Evolutionary conservation across 2,888 invertebrate genomes (phyloP).

Genomic region (Drosophila histrio): DNA sequence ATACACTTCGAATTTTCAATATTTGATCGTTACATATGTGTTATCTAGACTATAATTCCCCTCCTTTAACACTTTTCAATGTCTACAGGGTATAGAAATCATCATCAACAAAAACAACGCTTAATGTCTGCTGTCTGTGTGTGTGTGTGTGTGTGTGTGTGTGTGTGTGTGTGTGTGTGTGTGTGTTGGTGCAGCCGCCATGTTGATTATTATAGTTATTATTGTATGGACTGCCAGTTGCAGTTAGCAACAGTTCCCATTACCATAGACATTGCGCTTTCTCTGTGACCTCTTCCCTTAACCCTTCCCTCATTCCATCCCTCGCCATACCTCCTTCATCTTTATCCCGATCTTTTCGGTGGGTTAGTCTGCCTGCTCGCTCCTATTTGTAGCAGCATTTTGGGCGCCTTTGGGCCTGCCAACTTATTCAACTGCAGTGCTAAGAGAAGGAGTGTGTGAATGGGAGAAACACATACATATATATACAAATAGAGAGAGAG

Average conservation of each 20-base stretch:
- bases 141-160: slow-evolving; percentile 15
- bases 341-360: too few species aligned
- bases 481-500: too few species aligned
- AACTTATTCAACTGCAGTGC: slow-evolving; percentile 18
- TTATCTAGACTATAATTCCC: neutral
- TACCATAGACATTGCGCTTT: slow-evolving; percentile 2
- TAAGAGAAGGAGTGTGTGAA: neutral
- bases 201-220: slow-evolving; percentile 76
- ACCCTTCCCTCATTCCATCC: too few species aligned
- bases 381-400: slow-evolving; percentile 39
- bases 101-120: slow-evolving; percentile 6
- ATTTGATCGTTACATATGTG: too few species aligned
- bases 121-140: slow-evolving; percentile 20
- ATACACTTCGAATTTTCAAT: too few species aligned
- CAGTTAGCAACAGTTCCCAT: slow-evolving; percentile 48
- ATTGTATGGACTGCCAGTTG: slow-evolving; percentile 55
- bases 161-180: slow-evolving; percentile 21
- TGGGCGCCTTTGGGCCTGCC: slow-evolving; percentile 34
- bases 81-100: slow-evolving; percentile 1
- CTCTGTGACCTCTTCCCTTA: neutral
- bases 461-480: too few species aligned
- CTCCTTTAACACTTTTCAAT: neutral
- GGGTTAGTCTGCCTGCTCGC: too few species aligned
- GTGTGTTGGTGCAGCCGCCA: slow-evolving; percentile 43
- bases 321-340: neutral